A percentile compares a stretch with the other conserved stretches of the same genome.
Conservation (phyloP, 2,888 invertebrate species). For the Clunio marinus region DNA sequence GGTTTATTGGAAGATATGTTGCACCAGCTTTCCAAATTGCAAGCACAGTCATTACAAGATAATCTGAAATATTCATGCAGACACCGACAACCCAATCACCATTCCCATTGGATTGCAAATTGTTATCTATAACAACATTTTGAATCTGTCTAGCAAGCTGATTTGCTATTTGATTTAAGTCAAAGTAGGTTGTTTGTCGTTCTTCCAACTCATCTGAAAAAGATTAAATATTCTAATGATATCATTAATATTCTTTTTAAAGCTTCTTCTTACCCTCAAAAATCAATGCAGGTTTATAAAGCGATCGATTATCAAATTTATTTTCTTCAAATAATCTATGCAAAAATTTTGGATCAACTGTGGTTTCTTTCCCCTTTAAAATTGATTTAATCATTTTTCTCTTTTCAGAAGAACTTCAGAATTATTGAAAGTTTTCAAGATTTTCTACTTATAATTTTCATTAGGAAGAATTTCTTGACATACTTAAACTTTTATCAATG, state of each 20-base stretch:
- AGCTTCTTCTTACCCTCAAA: background rate
- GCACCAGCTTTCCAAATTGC: background rate
- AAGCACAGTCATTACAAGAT: background rate
- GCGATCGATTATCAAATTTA: background rate
- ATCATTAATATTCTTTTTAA: background rate
- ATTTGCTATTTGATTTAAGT: background rate
- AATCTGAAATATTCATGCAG: background rate
- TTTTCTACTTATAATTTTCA: no score
- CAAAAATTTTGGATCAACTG: background rate
- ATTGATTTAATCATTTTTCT: no score
- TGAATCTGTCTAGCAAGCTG: background rate
- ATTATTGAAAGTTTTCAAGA: no score
- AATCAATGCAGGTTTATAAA: background rate
- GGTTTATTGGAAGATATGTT: background rate
- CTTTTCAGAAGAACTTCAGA: no score
- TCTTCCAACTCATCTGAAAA: no score
- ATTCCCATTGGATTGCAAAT: background rate
- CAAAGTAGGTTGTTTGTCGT: background rate
- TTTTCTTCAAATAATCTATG: background rate
- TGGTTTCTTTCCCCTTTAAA: no score
- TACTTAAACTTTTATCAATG: no score
- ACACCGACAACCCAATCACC: background rate
- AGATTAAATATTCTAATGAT: no score
- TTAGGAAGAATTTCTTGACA: no score
- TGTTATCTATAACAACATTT: background rate